Evolutionary conservation across 1,140 invertebrate species (phyloP), one percentile per base, ranked within the genome.

Genomic region (Microplitis mediator): DNA sequence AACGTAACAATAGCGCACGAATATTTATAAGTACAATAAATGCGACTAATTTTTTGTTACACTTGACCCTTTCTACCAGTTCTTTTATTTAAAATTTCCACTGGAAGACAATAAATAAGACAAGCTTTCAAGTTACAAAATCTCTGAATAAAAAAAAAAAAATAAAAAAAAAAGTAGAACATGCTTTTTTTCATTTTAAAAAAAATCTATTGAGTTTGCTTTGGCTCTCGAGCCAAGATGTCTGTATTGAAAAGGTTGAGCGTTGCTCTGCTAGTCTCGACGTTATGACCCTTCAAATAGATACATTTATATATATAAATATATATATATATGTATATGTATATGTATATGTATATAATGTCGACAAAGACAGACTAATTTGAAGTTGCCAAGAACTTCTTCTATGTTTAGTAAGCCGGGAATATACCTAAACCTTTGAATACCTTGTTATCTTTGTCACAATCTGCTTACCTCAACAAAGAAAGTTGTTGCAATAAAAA

Each of bases 371-470:
- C 77, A 63, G 76, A 70, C 73, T 79, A 81, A 80, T 82, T 77
- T 79, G 75, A 79, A 80, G 71, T 81, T 81, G 67, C 63, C 74
- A 32, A n/a, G n/a, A 80, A 77, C 75, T 81, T 74, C 69, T 80
- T 73, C 68, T 71, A 45, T 73, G 75, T 76, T 79, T 77, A 80
- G 75, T 75, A 75, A 34, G 23, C 50, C 9, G 8, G 11, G 31
- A 61, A 61, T 23, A 61, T 13, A 31, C 16, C 31, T 4, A 32
- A 32, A 61, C 14, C 31, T 45, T 45, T 45, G 39, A 45, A 45
- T 45, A 45, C 39, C 11, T 45, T 45, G 8, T 45, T 45, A 45
- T 45, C 39, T 3, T 45, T 45, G 39, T 45, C 39, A 45, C 39
- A 45, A 45, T 45, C 39, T 8, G 39, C 39, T 45, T 45, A 45